These are phyloP conservation scores for Cryptomyrus ogoouensis DNA, from an alignment of 2,113 vertebrate species.

Conservation along the genomic window DNA sequence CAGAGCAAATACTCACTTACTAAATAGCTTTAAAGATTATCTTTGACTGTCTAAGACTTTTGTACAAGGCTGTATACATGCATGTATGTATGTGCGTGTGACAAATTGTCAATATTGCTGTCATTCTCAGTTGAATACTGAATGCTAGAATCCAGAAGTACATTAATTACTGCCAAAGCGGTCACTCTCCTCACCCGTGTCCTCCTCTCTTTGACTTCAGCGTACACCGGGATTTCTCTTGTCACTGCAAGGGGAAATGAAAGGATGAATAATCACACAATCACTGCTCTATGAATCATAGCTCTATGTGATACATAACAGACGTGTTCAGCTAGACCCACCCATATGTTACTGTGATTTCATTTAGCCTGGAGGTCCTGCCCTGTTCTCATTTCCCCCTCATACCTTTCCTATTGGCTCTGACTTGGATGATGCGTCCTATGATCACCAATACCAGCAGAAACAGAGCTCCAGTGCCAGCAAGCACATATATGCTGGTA, in stretches of 20 bases:
- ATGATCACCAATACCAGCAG: background rate
- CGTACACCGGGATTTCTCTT: background rate
- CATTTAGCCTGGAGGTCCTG: background rate
- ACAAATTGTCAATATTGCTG: too few species aligned
- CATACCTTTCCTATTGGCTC: background rate
- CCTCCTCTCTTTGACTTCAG: background rate
- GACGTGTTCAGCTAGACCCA: background rate
- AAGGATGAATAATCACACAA: background rate
- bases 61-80: too few species aligned
- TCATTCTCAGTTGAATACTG: background rate
- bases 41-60: too few species aligned
- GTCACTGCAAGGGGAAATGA: background rate
- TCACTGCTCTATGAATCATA: background rate
- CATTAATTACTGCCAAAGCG: background rate
- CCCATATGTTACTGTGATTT: background rate
- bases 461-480: background rate
- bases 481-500: background rate
- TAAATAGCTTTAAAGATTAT: too few species aligned
- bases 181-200: background rate
- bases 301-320: background rate
- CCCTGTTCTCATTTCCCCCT: background rate
- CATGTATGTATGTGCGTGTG: too few species aligned
- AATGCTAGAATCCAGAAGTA: background rate
- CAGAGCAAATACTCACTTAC: too few species aligned
- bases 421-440: background rate